Conservation (phyloP, 2,113 vertebrate genomes). For the Indicator maculatus region DNA sequence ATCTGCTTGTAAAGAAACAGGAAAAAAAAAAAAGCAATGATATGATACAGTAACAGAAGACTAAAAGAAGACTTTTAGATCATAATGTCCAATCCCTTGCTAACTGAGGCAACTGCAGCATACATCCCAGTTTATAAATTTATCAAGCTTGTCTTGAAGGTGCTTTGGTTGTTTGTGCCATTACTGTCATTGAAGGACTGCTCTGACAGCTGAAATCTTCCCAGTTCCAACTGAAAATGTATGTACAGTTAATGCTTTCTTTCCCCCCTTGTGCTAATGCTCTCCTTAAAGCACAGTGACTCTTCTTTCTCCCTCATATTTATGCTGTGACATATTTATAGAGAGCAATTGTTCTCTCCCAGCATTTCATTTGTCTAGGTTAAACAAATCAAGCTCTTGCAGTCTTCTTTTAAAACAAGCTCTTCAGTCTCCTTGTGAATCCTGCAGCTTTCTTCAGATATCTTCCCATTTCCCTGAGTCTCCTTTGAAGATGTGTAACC, state of each 20-base stretch:
- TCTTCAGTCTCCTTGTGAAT: neutral
- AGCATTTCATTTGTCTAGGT: constrained; percentile 57
- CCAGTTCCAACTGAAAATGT: neutral
- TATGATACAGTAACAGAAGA: neutral
- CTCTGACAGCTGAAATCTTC: neutral
- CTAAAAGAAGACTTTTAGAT: neutral
- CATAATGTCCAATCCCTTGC: constrained; percentile 1
- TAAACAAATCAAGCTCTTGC: constrained; percentile 53
- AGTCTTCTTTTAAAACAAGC: neutral
- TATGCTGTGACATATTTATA: constrained; percentile 48
- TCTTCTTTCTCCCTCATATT: constrained; percentile 54
- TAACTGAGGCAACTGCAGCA: neutral
- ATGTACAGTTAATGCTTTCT: constrained; percentile 30
- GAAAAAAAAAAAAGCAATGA: constrained; percentile 1
- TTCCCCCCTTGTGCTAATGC: constrained; percentile 10
- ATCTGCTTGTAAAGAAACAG: constrained; percentile 33
- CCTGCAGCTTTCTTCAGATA: neutral
- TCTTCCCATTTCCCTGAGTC: neutral
- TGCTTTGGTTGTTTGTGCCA: constrained; percentile 12
- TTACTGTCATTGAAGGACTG: neutral
- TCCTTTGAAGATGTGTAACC: neutral
- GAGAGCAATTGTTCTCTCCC: constrained; percentile 52
- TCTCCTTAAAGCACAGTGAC: constrained; percentile 48
- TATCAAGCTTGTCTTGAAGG: neutral
- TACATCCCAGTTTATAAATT: constrained; percentile 9